Conservation (phyloP, 2,888 invertebrate species). For the Tetranychus truncatus region DNA sequence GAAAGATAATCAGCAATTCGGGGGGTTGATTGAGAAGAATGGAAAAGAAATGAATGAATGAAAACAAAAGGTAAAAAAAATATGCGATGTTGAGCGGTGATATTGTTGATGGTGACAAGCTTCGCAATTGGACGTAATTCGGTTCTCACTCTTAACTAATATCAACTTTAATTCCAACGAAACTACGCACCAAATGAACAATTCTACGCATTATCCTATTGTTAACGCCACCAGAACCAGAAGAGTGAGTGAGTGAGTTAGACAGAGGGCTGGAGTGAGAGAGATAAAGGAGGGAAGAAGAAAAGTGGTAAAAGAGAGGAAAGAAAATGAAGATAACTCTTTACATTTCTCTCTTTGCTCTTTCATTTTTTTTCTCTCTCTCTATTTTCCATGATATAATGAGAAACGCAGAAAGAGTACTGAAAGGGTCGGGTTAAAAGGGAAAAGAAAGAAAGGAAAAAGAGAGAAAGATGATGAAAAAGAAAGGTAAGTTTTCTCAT, state of each 20-base stretch:
- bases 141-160: too few relatives aligned
- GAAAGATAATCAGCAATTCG: too few relatives aligned
- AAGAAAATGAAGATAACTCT: neutral
- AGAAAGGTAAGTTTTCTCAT: neutral
- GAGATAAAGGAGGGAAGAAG: neutral
- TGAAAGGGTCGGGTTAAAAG: neutral
- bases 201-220: neutral
- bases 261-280: slow-evolving; percentile 3
- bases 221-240: neutral
- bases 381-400: too few relatives aligned
- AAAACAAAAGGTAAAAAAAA: too few relatives aligned
- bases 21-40: too few relatives aligned
- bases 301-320: slow-evolving; percentile 4
- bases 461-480: neutral
- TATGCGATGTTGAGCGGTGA: too few relatives aligned
- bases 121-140: too few relatives aligned
- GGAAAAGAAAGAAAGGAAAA: neutral
- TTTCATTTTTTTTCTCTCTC: too few relatives aligned
- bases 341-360: too few relatives aligned
- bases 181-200: neutral
- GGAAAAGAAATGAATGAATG: too few relatives aligned
- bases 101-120: neutral
- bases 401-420: neutral
- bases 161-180: neutral
- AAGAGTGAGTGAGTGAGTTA: neutral